Conservation (phyloP, 2,888 invertebrate species). For the Sericinus montela region DNA sequence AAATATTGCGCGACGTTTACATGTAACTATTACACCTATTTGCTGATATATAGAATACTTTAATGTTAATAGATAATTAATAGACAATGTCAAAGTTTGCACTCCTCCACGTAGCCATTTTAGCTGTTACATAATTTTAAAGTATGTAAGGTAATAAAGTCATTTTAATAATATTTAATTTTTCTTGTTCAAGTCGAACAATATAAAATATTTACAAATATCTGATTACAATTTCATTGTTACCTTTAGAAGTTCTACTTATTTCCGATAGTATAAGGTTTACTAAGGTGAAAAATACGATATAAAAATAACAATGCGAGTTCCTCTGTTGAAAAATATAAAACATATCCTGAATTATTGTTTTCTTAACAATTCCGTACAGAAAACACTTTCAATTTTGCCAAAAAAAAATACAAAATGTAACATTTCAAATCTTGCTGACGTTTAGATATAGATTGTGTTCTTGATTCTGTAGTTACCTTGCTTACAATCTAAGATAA, state of each 20-base stretch:
- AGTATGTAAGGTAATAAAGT: neutral
- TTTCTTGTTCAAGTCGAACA: slow-evolving; percentile 3
- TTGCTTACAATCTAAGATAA: neutral
- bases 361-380: no score
- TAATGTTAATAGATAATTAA: no score
- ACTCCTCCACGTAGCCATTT: slow-evolving; percentile 2
- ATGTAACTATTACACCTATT: neutral
- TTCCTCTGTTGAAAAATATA: slow-evolving; percentile 1
- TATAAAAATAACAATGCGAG: neutral
- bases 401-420: no score
- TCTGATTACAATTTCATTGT: slow-evolving; percentile 12
- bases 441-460: neutral
- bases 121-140: neutral
- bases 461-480: slow-evolving; percentile 1
- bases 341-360: neutral
- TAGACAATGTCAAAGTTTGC: slow-evolving; percentile 7
- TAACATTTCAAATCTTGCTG: no score
- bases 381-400: neutral
- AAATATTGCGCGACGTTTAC: no score
- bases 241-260: slow-evolving; percentile 1
- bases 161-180: neutral
- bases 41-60: no score
- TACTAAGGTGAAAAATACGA: neutral
- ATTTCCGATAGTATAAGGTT: slow-evolving; percentile 4
- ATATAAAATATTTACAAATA: slow-evolving; percentile 14